Base-by-base conservation (phyloP, 2,888 invertebrate species). In the Caenorhabditis auriculariae region DNA sequence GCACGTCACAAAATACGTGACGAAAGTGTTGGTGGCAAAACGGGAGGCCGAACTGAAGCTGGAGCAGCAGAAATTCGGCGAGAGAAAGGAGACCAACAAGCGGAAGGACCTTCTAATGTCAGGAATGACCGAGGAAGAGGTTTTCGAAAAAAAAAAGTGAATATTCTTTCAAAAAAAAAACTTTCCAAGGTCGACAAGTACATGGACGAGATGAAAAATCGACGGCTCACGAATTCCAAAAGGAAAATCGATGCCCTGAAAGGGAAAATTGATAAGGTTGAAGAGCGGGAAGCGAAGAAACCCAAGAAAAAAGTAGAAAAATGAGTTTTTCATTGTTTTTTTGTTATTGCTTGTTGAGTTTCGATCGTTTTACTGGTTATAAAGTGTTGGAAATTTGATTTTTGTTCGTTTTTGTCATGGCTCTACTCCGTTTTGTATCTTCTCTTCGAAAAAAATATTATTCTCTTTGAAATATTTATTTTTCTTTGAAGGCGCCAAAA, bases 1-100 rank as follows among this genome's bases (percentile, higher is more conserved):
- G 0, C 91, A 92, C 82, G 86, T 98, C 9, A 88, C 87, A 0
- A 69, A 74, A 51, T 76, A 95, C 75, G 89, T 93, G 74, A 90
- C 91, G 38, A 91, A 96, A 82, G 91, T 98, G 38, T 89, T 91
- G 65, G 91, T 95, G 27, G 89, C 93, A 0, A 89, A 91, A 66
- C 87, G 94, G 58, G 93, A 95, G 82, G 92, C 93, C 3, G 91
- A 93, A 83, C 90, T 96, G 48, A 73, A 70, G 42, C 29, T 80
- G 47, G 75, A 77, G 6, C 59, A 59, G 39, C 73, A 76, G 46
- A 69, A 72, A 83, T 94, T 94, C 81, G 92, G 91, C 81, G 91
- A 93, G 82, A 87, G 89, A 70, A 89, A 88, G 79, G 87, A 88
- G 77, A 91, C 90, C 72, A 91, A 95, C 84, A 88, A 91, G 74